phyloP scores from a whole-genome alignment of 2,888 invertebrate species.

The Tetropium fuscum region DNA sequence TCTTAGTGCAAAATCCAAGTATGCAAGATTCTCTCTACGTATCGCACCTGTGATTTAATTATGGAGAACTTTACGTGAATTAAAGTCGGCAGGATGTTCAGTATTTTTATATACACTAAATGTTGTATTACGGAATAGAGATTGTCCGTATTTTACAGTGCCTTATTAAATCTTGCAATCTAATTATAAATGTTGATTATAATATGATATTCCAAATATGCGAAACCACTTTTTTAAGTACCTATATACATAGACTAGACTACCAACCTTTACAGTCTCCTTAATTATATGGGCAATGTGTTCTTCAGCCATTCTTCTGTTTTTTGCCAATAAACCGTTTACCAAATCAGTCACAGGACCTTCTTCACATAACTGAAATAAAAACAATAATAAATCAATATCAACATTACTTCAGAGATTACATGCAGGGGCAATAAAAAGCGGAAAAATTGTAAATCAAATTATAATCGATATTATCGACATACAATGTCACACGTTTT shows the following conservation, averaged over 20 bases:
- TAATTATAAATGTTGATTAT: too few species aligned
- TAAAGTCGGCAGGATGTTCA: too few species aligned
- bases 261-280: slow-evolving; percentile 84
- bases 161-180: too few species aligned
- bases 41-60: too few species aligned
- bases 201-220: too few species aligned
- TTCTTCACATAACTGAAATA: slow-evolving; percentile 84
- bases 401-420: slow-evolving; percentile 55
- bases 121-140: too few species aligned
- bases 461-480: slow-evolving; percentile 57
- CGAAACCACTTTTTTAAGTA: not conserved
- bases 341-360: slow-evolving; percentile 88
- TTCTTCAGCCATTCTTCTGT: slow-evolving; percentile 85
- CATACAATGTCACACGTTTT: slow-evolving; percentile 22
- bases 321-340: slow-evolving; percentile 75
- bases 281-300: slow-evolving; percentile 90
- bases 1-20: too few species aligned
- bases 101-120: too few species aligned
- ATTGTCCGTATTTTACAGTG: too few species aligned
- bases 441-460: slow-evolving; percentile 31
- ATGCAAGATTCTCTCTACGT: too few species aligned
- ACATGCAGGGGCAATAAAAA: slow-evolving; percentile 67
- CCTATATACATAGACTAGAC: not conserved
- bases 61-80: too few species aligned
- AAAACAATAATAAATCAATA: slow-evolving; percentile 37